Base-by-base conservation (phyloP, 1,140 invertebrate genomes). In the Zophobas atratus region DNA sequence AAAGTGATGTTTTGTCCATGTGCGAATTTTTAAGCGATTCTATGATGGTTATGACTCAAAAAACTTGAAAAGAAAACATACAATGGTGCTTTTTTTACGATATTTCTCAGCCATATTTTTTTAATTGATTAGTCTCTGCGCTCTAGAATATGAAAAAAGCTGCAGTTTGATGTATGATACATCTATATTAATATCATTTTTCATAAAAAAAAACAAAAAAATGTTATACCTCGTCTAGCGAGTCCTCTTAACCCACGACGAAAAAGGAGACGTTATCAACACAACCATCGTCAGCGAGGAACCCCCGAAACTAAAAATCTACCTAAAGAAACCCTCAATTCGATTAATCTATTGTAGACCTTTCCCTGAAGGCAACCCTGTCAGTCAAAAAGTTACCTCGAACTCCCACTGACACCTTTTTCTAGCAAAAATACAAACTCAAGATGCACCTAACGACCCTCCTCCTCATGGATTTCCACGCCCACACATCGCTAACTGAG, bases 401-500 rank as follows among this genome's bases (percentile, higher is more conserved):
- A 70, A 49, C 33, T 76, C 6, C 2, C 49, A 71, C 48, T 3
- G 46, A 3, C 8, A 34, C 8, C 73, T 35, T 70, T 48, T 84
- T 85, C 39, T 79, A 93, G 92, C 89, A 92, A 75, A 92, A 92
- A 60, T 93, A 90, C 82, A 81, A 79, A 43, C 88, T 94, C 2
- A 87, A 87, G 38, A 82, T 94, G 49, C 84, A 89, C 63, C 86
- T 91, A 75, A 89, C 90, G 2, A 89, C 91, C 0, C 85, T 94
- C 55, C 83, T 93, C 2, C 84, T 90, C 1, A 91, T 93, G 89
- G 92, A 94, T 84, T 87, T 91, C 38, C 93, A 94, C 87, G 88
- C 92, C 63, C 92, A 94, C 85, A 88, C 90, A 38, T 91, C 90
- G 6, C 85, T 87, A 48, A 91, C 88, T 1, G 93, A 94, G 87